phyloP scores from a whole-genome alignment of 2,797 vertebrate species.

The Diplodus sargus region DNA sequence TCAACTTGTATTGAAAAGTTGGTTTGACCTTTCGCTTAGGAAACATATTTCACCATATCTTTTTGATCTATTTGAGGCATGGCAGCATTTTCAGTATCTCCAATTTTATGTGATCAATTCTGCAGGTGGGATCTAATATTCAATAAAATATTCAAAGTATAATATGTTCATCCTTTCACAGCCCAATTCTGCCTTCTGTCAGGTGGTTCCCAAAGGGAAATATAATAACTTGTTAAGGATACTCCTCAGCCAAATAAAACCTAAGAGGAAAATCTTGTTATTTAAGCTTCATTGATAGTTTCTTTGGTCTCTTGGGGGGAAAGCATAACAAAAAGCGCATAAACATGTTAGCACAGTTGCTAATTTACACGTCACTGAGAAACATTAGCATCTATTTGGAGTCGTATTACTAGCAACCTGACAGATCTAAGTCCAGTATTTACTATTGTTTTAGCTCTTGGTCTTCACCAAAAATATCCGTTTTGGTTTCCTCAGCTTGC shows the following conservation, averaged over 20 bases:
- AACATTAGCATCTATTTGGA: not conserved
- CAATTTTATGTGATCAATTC: not conserved
- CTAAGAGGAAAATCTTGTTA: not conserved
- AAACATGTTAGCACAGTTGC: not conserved
- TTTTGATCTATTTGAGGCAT: not conserved
- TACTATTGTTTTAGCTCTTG: not conserved
- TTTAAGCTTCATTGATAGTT: not conserved
- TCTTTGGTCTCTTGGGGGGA: not conserved
- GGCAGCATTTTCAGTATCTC: not conserved
- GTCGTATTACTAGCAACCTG: not conserved
- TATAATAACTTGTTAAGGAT: too few species aligned
- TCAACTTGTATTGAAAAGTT: not conserved
- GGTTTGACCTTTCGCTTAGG: not conserved
- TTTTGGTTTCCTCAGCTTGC: not conserved
- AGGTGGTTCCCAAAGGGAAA: not conserved
- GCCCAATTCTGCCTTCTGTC: too few species aligned
- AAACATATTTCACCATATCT: not conserved
- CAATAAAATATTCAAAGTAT: not conserved
- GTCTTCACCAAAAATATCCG: not conserved
- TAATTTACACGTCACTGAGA: not conserved
- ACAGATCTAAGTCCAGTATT: not conserved
- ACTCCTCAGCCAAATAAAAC: too few species aligned
- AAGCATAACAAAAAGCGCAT: too few species aligned
- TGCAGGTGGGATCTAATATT: too few species aligned
- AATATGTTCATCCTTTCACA: not conserved